Evolutionary conservation across 2,888 invertebrate species (phyloP).

Genomic region (Dioctria linearis): DNA sequence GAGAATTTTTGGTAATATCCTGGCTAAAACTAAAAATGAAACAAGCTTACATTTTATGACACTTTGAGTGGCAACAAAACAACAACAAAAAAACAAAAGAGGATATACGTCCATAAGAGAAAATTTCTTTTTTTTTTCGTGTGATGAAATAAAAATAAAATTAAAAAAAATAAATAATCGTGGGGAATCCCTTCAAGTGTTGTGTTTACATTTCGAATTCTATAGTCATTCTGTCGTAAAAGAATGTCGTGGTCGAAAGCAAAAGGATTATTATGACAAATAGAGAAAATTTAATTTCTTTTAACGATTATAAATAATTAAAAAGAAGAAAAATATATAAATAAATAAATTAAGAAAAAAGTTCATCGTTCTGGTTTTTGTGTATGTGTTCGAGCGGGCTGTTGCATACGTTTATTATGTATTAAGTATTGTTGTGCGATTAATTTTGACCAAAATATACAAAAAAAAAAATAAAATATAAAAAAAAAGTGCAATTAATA

Average conservation of each 20-base stretch:
- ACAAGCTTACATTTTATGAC: neutral
- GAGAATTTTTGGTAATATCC: neutral
- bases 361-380: too few species aligned
- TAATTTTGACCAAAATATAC: slow-evolving; percentile 30
- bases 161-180: neutral
- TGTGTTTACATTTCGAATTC: neutral
- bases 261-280: slow-evolving; percentile 6
- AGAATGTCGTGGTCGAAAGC: neutral
- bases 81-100: neutral
- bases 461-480: neutral
- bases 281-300: too few species aligned
- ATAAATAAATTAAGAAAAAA: too few species aligned
- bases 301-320: too few species aligned
- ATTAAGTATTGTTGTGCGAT: too few species aligned
- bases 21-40: slow-evolving; percentile 1
- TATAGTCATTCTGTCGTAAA: neutral
- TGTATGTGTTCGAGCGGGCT: too few species aligned
- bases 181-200: slow-evolving; percentile 12
- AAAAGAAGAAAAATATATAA: too few species aligned
- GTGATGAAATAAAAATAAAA: neutral
- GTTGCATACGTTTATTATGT: too few species aligned
- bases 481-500: slow-evolving; percentile 24
- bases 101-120: neutral
- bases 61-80: neutral
- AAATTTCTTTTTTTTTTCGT: neutral